A percentile compares a stretch with the other conserved stretches of the same genome.
These are phyloP conservation scores for Yponomeuta sedellus DNA, from an alignment of 2,888 invertebrate species.

Conservation along the genomic window DNA sequence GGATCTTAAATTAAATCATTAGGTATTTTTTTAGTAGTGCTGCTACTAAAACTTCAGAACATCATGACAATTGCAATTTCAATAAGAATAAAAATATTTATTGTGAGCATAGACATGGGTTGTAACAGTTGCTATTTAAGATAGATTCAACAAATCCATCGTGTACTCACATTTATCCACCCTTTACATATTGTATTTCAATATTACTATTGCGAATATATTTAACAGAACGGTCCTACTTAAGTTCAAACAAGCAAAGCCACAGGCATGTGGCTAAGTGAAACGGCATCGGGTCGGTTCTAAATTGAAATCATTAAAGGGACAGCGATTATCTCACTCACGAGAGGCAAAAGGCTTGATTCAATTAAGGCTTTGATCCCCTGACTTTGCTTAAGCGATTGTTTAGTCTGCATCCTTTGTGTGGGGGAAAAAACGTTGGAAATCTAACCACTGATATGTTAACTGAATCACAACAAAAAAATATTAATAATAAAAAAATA, in stretches of 20 bases:
- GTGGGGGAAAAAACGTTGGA: neutral
- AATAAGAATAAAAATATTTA: no score
- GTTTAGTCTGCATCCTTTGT: conserved; percentile 31
- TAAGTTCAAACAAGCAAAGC: neutral
- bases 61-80: no score
- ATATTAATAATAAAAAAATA: no score
- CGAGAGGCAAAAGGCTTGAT: conserved; percentile 51
- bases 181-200: no score
- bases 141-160: no score
- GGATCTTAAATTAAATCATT: no score
- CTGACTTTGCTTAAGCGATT: conserved; percentile 63
- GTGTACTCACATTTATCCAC: no score
- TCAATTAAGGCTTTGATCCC: conserved; percentile 60
- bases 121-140: no score
- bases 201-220: neutral
- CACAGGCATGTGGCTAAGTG: conserved; percentile 35
- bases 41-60: no score
- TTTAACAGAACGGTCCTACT: neutral
- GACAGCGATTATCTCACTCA: conserved; percentile 70
- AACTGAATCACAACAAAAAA: no score
- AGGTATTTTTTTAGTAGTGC: no score
- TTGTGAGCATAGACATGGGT: no score
- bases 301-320: conserved; percentile 72
- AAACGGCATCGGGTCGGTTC: conserved; percentile 65
- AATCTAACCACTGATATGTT: neutral